Evolutionary conservation across 2,888 invertebrate species (phyloP), one percentile per base, ranked within the genome.

Genomic region (Alloscopus bannaensis): DNA sequence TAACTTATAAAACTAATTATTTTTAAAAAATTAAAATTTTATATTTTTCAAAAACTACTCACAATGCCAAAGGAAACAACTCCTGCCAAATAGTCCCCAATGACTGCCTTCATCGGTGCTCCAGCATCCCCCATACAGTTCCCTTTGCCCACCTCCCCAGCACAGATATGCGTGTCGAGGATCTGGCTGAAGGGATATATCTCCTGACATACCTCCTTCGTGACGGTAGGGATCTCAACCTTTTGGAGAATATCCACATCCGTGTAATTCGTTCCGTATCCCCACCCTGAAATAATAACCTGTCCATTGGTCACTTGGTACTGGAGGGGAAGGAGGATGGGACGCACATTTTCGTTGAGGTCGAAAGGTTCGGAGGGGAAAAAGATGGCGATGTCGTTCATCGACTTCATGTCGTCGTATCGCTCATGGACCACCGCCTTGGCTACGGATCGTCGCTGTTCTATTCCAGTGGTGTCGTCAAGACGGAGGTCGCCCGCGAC

Each of bases 321-420:
- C 13, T 1, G 18, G 1, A 1, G 1, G 0, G 62, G 62, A 11
- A 71, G 26, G 0, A 31, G 29, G 22, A 71, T n/a, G 0, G 60
- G 40, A 3, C 13, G 20, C 1, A 62, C 29, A n/a, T 45, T 40
- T 1, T 71, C 31, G 29, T 42, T 62, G 0, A 71, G n/a, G 13
- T 62, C n/a, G n/a, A 62, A 71, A 6, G 50, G 22, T 1, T 22
- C 11, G 4, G 42, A 16, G 2, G 62, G 11, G 6, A 28, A 13
- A 2, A 71, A 4, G 11, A 71, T 1, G 29, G 72, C 60, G n/a
- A 71, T 71, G 20, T 71, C 72, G 28, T 60, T 71, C 11, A 22
- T 16, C 18, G 8, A 3, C 4, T 24, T 28, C 24, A 4, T 2
- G 13, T 18, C 6, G 8, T 31, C 16, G 24, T 60, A 62, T 1